phyloP scores from a whole-genome alignment of 2,797 vertebrate genomes.

The Balearica regulorum region DNA sequence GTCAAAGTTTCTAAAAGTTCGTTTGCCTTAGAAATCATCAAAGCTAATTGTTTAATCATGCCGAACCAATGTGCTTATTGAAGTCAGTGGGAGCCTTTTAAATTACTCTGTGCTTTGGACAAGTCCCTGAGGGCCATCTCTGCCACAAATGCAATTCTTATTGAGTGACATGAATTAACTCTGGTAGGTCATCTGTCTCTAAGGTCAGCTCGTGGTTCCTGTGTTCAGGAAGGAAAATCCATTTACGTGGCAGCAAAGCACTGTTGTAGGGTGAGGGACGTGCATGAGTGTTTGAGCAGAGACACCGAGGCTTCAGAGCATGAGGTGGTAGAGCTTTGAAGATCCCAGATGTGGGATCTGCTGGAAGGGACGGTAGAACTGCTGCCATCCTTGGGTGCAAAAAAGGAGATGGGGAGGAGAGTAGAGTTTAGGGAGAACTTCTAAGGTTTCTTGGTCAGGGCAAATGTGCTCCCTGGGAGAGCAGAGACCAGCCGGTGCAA shows the following conservation, averaged over 20 bases:
- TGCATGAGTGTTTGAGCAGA: background rate
- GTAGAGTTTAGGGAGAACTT: background rate
- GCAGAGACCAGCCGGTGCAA: background rate
- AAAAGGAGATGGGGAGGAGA: background rate
- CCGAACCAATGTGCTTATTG: background rate
- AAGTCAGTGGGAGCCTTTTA: background rate
- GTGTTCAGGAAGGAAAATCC: background rate
- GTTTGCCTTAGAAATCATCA: background rate
- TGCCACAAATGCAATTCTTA: background rate
- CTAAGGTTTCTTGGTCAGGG: background rate
- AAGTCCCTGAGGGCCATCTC: background rate
- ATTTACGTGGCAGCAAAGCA: background rate
- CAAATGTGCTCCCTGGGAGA: background rate
- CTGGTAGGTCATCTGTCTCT: background rate
- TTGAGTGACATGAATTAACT: background rate
- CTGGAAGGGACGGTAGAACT: background rate
- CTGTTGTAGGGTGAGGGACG: background rate
- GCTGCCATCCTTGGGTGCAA: background rate
- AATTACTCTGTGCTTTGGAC: background rate
- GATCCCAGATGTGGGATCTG: no score
- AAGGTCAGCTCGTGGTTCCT: accelerated
- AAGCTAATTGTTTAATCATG: background rate
- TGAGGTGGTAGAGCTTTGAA: background rate
- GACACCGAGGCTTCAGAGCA: background rate
- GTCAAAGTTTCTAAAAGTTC: background rate